phyloP scores from a whole-genome alignment of 1,140 invertebrate species.

The Pseudomyrmex concolor region DNA sequence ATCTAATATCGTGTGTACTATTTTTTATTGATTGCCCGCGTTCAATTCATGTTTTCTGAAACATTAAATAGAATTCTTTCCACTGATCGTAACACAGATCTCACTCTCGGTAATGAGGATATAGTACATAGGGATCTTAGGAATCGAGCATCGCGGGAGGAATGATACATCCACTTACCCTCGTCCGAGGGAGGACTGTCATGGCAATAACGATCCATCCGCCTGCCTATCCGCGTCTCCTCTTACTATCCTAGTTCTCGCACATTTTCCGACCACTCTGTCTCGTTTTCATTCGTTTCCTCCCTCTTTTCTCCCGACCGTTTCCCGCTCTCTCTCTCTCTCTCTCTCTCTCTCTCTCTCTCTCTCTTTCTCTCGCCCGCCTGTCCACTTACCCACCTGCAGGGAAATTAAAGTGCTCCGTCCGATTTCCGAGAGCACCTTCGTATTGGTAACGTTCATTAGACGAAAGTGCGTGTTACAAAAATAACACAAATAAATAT shows the following conservation, averaged over 20 bases:
- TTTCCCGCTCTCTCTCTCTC: neutral
- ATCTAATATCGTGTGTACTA: too few species aligned
- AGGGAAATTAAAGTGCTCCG: constrained; percentile 56
- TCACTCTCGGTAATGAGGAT: constrained; percentile 36
- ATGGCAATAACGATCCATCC: constrained; percentile 76
- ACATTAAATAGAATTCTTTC: constrained; percentile 4
- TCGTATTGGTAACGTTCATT: constrained; percentile 30
- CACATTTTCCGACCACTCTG: constrained; percentile 63
- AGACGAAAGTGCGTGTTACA: constrained; percentile 35
- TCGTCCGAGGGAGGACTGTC: constrained; percentile 69
- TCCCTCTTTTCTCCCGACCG: too few species aligned
- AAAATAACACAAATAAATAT: constrained; percentile 4
- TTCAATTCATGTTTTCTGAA: neutral
- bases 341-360: neutral
- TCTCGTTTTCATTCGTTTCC: constrained; percentile 39
- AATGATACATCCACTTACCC: constrained; percentile 64
- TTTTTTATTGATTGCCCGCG: too few species aligned
- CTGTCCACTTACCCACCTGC: constrained; percentile 22
- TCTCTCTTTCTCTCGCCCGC: neutral
- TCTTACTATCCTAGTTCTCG: constrained; percentile 44
- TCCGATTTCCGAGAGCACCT: constrained; percentile 39
- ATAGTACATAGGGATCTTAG: constrained; percentile 52
- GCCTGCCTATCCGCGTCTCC: constrained; percentile 59
- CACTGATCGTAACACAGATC: constrained; percentile 39
- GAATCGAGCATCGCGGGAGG: constrained; percentile 61